Evolutionary conservation across 1,140 invertebrate species (phyloP), one percentile per base, ranked within the genome.

Genomic region (Macrocentrus cingulum): DNA sequence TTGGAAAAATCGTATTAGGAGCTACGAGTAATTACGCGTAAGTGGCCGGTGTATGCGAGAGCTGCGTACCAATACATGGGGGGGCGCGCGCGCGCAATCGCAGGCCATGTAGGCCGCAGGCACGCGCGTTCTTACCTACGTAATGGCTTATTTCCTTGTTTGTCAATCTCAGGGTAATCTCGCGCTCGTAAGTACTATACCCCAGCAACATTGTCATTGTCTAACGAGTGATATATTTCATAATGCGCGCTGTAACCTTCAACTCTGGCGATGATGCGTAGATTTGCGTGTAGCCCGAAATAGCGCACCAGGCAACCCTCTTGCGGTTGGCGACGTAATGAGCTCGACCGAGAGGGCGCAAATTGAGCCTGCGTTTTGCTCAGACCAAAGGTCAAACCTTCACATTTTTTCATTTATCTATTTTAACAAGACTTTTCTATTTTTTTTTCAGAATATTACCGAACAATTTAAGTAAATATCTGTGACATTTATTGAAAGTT

Each of bases 111-210:
- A 36, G 45, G 55, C 55, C 46, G 34, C 32, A 54, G 44, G 56
- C 44, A 44, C 51, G 44, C 57, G 51, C 54, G 57, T 46, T 59
- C 56, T 50, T 53, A 54, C 54, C 51, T 56, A 65, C 48, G 61
- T 66, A 63, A 64, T 66, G 62, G 54, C 42, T 64, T 62, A 66
- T 64, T 66, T 66, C 62, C 62, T 66, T 66, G 62, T 66, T 66
- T 66, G 62, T 63, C 60, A 66, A 66, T 66, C 58, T 55, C 56
- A 54, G 51, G 60, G 60, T 61, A 62, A 45, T 53, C 25, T 20
- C 20, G 45, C 60, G 29, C 44, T 51, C 20, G 37, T 48, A 34
- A 15, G 25, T 60, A n/a, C n/a, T n/a, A n/a, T n/a, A 44, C 46
- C 39, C 22, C 39, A 39, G 44, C 32, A 34, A 32, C 50, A 42